Percentiles rank a stretch among this genome's conserved stretches.
phyloP scores from a whole-genome alignment of 1,140 invertebrate species.

The Drosophila pallidifrons region DNA sequence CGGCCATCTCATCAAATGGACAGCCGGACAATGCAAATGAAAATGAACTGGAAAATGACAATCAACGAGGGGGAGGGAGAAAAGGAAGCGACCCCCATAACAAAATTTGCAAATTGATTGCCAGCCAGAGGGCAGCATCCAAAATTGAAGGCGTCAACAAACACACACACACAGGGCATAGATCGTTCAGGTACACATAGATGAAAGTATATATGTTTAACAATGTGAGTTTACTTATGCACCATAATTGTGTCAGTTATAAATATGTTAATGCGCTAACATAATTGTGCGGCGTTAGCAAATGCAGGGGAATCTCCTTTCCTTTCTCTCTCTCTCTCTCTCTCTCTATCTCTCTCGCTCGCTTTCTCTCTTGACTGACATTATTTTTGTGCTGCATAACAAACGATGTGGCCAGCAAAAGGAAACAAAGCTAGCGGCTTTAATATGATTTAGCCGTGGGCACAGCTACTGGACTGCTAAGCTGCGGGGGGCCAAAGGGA shows the following conservation, averaged over 20 bases:
- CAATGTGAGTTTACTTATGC: neutral
- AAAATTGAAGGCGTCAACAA: neutral
- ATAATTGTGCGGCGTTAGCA: slow-evolving; percentile 49
- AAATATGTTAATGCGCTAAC: slow-evolving; percentile 68
- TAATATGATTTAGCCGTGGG: slow-evolving; percentile 42
- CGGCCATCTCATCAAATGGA: slow-evolving; percentile 39
- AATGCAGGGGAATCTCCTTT: slow-evolving; percentile 6
- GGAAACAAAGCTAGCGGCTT: slow-evolving; percentile 24
- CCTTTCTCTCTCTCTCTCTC: neutral
- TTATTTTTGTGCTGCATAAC: slow-evolving; percentile 60
- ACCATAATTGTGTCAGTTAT: slow-evolving; percentile 19
- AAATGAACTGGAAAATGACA: slow-evolving; percentile 71
- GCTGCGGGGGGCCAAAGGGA: too few relatives aligned
- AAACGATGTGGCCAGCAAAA: slow-evolving; percentile 40
- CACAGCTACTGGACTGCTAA: neutral
- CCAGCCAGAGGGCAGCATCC: slow-evolving; percentile 1
- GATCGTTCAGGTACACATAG: neutral
- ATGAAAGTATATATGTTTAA: neutral
- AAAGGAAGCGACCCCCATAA: neutral
- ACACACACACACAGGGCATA: neutral
- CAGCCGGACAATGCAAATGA: slow-evolving; percentile 52
- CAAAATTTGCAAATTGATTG: slow-evolving; percentile 54
- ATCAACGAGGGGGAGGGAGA: slow-evolving; percentile 16
- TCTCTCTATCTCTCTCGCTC: slow-evolving; percentile 13
- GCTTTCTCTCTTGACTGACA: slow-evolving; percentile 64